Base-by-base conservation (phyloP, 2,113 vertebrate genomes). In the Entelurus aequoreus region DNA sequence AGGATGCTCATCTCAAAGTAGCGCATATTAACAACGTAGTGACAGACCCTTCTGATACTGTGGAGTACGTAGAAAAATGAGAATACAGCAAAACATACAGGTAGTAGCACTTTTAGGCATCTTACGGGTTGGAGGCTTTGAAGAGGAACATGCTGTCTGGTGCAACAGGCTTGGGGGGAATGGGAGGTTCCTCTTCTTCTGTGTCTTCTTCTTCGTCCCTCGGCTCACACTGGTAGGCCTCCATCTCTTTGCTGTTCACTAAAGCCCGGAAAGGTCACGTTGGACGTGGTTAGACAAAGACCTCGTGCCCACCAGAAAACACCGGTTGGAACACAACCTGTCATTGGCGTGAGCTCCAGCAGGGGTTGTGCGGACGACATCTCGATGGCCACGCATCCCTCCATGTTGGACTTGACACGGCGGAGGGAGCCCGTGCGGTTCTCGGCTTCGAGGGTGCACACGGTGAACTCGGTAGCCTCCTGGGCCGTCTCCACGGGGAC, bases 1-100 rank as follows among this genome's bases (percentile, higher is more conserved):
- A 99, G 94, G 79, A 99, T 98, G 85, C 92, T 93, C 94, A 98
- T 99, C 92, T 99, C 97, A 8, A 99, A 99, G 87, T 98, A 99
- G 62, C 96, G 94, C 72, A 99, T 82, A 68, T 92, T 98, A 57
- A 99, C 97, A 5, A 96, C 89, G 73, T 96, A 98, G 86, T 99
- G 97, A 70, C 97, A 99, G 63, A 94, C 93, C 78, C 91, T 91
- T 59, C 97, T 88, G 73, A 99, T 92, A 49, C 97, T 99, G 69
- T 9, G 48, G 48, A 83, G 0, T 0, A 72, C 9, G 72, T 28
- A 53, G 19, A 42, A 60, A 9, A 47, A 54, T 8, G 8, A 54
- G 57, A 50, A 48, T 11, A 44, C 13, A 40, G 36, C 6, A 16
- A 51, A 5, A 11, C 10, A 40, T 46, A 28, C 15, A 40, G 36